These are phyloP conservation scores for Phortica variegata DNA, from an alignment of 1,140 invertebrate species.

Conservation along the genomic window DNA sequence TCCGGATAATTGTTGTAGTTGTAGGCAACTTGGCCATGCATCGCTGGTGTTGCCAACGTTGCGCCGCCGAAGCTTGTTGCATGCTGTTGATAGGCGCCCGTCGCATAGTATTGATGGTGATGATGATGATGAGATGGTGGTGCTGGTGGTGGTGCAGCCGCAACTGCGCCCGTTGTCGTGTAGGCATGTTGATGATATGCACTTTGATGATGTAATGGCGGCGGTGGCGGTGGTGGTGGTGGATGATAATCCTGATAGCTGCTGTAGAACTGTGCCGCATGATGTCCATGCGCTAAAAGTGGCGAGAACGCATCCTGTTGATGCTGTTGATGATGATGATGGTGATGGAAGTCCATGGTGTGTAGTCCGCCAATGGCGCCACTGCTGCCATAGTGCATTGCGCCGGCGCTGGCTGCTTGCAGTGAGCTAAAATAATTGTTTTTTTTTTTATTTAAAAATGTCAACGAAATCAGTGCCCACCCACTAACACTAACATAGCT, in stretches of 20 bases:
- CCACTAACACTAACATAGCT: no score
- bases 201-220: constrained; percentile 35
- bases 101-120: constrained; percentile 8
- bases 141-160: constrained; percentile 29
- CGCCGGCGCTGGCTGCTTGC: constrained; percentile 18
- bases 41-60: no score
- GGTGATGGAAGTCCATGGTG: constrained; percentile 26
- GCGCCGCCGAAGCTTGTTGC: no score
- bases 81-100: constrained; percentile 33
- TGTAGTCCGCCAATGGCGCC: constrained; percentile 1
- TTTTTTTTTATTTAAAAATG: no score
- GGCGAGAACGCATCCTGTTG: constrained; percentile 32
- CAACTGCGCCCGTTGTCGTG: no score
- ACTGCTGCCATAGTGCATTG: constrained; percentile 38
- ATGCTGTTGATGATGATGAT: constrained; percentile 19
- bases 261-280: constrained; percentile 21
- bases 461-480: no score
- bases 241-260: constrained; percentile 43
- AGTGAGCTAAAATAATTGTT: not conserved
- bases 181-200: constrained; percentile 16
- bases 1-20: constrained; percentile 30
- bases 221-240: not conserved
- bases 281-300: constrained; percentile 20
- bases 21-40: constrained; percentile 22
- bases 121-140: constrained; percentile 20